Conservation (phyloP, 2,888 invertebrate species). For the Synergus umbraculus region DNA sequence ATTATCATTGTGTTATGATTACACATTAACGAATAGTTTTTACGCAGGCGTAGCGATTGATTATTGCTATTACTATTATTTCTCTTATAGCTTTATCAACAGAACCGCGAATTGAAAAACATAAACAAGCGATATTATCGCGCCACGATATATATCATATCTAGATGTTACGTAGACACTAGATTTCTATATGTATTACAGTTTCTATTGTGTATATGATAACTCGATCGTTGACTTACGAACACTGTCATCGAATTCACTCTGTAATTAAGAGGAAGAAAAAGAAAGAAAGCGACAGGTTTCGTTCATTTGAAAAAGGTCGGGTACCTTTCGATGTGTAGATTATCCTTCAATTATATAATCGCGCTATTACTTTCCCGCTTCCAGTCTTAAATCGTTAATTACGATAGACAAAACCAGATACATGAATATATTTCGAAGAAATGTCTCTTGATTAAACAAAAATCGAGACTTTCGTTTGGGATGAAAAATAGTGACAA, state of each 20-base stretch:
- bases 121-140: slow-evolving; percentile 10
- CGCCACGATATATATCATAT: slow-evolving; percentile 34
- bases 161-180: slow-evolving; percentile 34
- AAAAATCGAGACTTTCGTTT: slow-evolving; percentile 5
- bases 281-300: slow-evolving; percentile 33
- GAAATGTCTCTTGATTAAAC: not conserved
- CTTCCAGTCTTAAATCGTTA: not conserved
- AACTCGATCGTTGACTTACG: slow-evolving; percentile 23
- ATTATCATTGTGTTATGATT: slow-evolving; percentile 24
- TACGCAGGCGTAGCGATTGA: slow-evolving; percentile 43
- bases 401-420: not conserved
- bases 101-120: slow-evolving; percentile 11
- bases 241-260: slow-evolving; percentile 9
- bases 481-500: slow-evolving; percentile 16
- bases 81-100: slow-evolving; percentile 7
- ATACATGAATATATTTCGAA: not conserved
- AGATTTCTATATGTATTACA: slow-evolving; percentile 24
- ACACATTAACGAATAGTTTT: slow-evolving; percentile 51
- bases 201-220: slow-evolving; percentile 26
- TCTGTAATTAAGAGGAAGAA: not conserved
- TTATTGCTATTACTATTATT: not conserved
- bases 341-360: slow-evolving; percentile 22
- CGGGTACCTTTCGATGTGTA: slow-evolving; percentile 31
- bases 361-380: slow-evolving; percentile 14
- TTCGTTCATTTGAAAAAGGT: slow-evolving; percentile 27